Conservation (phyloP, 2,888 invertebrate genomes). For the Ornithoptera alexandrae region DNA sequence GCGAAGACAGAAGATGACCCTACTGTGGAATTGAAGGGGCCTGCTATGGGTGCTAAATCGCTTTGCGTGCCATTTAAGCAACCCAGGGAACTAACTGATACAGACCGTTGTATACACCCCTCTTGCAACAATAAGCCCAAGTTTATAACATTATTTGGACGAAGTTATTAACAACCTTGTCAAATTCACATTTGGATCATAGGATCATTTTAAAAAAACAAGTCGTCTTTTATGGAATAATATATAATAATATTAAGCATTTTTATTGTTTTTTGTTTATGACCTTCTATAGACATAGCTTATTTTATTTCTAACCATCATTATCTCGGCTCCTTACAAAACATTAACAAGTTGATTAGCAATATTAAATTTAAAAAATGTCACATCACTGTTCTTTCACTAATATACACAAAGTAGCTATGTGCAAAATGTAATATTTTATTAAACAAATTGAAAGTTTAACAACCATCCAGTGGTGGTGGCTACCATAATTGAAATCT, state of each 20-base stretch:
- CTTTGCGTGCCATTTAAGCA: conserved; percentile 98
- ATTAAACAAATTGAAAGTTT: too few species aligned
- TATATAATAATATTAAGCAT: conserved; percentile 33
- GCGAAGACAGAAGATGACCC: conserved; percentile 84
- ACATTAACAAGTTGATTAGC: too few species aligned
- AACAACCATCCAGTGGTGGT: too few species aligned
- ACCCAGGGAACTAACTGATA: conserved; percentile 81
- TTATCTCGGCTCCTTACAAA: background rate
- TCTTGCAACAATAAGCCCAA: conserved; percentile 89
- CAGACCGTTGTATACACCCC: conserved; percentile 92
- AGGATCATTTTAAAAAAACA: background rate
- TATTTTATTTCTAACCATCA: conserved; percentile 1
- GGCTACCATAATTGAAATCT: too few species aligned
- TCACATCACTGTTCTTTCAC: background rate
- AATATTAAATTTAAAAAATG: too few species aligned
- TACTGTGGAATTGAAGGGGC: conserved; percentile 86
- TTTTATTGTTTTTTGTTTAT: conserved; percentile 37
- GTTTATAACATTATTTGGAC: conserved; percentile 95
- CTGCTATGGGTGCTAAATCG: conserved; percentile 99
- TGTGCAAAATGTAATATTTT: too few species aligned
- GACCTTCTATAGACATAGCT: conserved; percentile 6
- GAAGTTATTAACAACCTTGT: conserved; percentile 86
- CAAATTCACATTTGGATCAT: background rate
- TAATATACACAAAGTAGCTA: too few species aligned
- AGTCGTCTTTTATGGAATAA: conserved; percentile 6